A percentile compares a stretch with the other conserved stretches of the same genome.
Conservation (phyloP, 2,888 invertebrate species). For the Ormyrus nitidulus region DNA sequence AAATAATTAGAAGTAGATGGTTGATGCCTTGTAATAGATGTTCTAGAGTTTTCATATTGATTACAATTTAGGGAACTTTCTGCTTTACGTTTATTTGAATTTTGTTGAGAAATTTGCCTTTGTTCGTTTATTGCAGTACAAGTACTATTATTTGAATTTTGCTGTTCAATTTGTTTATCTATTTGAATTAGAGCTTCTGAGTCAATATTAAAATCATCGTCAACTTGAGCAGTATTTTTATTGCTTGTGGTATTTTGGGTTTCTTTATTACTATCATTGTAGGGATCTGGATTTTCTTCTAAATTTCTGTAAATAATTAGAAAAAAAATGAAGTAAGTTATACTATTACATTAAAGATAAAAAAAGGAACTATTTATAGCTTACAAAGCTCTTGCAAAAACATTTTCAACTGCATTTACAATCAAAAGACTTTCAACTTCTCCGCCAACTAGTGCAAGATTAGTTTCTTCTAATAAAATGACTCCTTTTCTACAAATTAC, state of each 20-base stretch:
- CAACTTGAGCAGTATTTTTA: slow-evolving; percentile 55
- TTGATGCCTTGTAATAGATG: background rate
- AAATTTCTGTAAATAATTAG: slow-evolving; percentile 69
- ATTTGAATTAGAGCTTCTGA: slow-evolving; percentile 60
- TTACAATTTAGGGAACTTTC: background rate
- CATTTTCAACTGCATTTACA: slow-evolving; percentile 79
- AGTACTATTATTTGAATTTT: slow-evolving; percentile 16
- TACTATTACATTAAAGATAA: background rate
- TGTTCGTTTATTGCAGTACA: background rate
- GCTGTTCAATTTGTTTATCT: slow-evolving; percentile 56
- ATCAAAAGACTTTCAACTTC: slow-evolving; percentile 82
- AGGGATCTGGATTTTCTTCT: slow-evolving; percentile 76
- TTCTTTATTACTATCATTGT: slow-evolving; percentile 64
- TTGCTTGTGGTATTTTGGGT: slow-evolving; percentile 42
- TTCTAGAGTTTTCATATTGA: slow-evolving; percentile 22
- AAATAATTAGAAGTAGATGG: background rate
- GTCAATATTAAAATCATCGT: slow-evolving; percentile 67
- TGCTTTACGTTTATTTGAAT: background rate
- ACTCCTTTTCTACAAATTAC: slow-evolving; percentile 84
- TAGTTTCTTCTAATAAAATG: slow-evolving; percentile 80
- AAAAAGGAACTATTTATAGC: slow-evolving; percentile 52
- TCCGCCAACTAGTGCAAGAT: slow-evolving; percentile 83
- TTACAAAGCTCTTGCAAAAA: slow-evolving; percentile 79
- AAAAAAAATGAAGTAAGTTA: slow-evolving; percentile 7
- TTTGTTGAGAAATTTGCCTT: slow-evolving; percentile 5